A percentile compares a stretch with the other conserved stretches of the same genome.
Conservation (phyloP, 2,113 vertebrate species). For the Phasianus colchicus region DNA sequence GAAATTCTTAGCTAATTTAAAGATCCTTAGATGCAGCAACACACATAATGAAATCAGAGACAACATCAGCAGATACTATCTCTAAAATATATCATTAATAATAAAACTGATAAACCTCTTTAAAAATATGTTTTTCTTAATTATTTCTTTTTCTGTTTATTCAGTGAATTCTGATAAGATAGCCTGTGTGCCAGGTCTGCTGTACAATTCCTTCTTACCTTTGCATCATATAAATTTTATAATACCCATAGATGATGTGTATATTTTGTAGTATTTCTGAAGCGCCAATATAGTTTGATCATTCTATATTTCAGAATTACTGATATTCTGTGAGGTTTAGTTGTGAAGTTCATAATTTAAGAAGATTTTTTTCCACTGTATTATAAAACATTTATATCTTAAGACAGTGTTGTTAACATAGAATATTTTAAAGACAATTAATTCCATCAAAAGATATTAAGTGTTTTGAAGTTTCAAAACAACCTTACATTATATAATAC, state of each 20-base stretch:
- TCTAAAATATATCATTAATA: neutral
- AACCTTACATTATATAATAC: constrained; percentile 36
- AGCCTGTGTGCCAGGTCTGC: neutral
- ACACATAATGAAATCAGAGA: neutral
- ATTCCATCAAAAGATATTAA: neutral
- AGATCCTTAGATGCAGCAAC: neutral
- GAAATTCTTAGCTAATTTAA: neutral
- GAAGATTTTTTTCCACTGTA: neutral
- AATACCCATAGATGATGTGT: neutral
- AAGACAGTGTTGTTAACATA: neutral
- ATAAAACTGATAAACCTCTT: neutral
- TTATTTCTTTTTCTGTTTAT: neutral
- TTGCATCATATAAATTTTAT: neutral
- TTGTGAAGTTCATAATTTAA: neutral
- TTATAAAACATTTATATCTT: neutral
- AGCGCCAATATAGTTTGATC: neutral
- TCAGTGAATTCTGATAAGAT: neutral
- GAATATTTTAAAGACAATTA: neutral
- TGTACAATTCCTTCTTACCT: neutral
- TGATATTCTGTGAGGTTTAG: neutral
- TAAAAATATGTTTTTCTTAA: neutral
- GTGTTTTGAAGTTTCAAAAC: neutral
- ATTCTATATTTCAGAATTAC: neutral
- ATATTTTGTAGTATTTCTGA: neutral
- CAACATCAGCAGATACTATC: neutral